Conservation (phyloP, 2,797 vertebrate genomes). For the Coregonus ussuriensis region DNA sequence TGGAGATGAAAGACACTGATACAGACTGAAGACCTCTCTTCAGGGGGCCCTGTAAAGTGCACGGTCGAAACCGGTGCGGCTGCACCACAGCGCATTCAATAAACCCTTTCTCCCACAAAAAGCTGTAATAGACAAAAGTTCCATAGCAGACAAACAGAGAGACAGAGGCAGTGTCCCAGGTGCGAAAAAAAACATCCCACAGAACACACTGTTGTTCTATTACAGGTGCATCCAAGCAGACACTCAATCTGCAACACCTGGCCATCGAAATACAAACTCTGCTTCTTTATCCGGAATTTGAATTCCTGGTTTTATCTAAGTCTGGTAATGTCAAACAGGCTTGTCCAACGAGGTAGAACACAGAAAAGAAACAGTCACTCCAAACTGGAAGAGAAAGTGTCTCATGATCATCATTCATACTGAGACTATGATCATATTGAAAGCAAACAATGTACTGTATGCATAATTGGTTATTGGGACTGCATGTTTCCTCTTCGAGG, state of each 20-base stretch:
- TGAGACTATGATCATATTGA: not conserved
- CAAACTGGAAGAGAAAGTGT: not conserved
- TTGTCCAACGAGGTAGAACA: not conserved
- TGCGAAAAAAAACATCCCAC: too few relatives aligned
- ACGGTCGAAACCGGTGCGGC: not conserved
- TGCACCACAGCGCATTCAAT: not conserved
- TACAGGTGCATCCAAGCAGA: too few relatives aligned
- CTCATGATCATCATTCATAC: not conserved
- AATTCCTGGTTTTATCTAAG: not conserved
- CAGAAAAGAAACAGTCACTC: not conserved
- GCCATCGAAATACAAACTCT: too few relatives aligned
- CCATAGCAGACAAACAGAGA: not conserved
- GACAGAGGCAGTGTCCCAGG: not conserved
- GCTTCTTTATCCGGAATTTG: not conserved
- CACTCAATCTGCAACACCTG: too few relatives aligned
- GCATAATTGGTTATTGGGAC: too few relatives aligned
- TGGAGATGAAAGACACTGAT: slow-evolving; percentile 1
- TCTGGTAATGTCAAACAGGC: not conserved
- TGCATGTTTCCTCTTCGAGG: not conserved
- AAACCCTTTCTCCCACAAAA: not conserved
- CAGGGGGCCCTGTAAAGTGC: not conserved
- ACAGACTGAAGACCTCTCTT: not conserved
- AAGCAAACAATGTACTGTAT: not conserved
- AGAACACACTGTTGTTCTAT: too few relatives aligned
- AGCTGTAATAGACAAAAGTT: not conserved